These are phyloP conservation scores for Limnothrissa miodon DNA, from an alignment of 2,113 vertebrate species.

Conservation along the genomic window DNA sequence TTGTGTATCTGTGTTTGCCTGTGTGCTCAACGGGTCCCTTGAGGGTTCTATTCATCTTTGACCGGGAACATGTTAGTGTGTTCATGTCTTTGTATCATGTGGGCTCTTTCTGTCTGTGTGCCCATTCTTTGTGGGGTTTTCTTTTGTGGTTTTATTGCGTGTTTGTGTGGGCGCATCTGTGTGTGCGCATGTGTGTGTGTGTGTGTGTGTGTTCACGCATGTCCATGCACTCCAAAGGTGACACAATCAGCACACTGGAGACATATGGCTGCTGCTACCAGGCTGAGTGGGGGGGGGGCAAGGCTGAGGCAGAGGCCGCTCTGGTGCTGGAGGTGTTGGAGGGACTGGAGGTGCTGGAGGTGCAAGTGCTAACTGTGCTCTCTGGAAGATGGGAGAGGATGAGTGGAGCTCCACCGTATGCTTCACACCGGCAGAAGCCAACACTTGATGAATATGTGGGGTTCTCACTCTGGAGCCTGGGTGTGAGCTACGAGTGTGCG, in stretches of 20 bases:
- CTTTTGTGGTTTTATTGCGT: background rate
- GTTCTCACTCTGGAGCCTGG: background rate
- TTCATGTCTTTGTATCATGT: background rate
- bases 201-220: background rate
- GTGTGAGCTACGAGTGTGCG: background rate
- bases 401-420: background rate
- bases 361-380: background rate
- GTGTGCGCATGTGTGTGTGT: background rate
- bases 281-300: background rate
- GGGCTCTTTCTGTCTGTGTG: background rate
- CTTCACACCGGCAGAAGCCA: background rate
- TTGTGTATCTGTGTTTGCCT: constrained; percentile 14
- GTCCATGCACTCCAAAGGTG: background rate
- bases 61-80: background rate
- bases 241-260: constrained; percentile 9
- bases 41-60: background rate
- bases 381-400: background rate
- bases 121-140: background rate
- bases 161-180: background rate
- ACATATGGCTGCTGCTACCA: background rate
- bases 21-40: background rate
- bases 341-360: background rate
- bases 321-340: background rate
- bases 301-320: background rate
- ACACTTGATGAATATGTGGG: background rate